Evolutionary conservation across 37 sponge, comb jelly and placozoan genomes (phyloP).

Genomic region (Haliclona indistincta): DNA sequence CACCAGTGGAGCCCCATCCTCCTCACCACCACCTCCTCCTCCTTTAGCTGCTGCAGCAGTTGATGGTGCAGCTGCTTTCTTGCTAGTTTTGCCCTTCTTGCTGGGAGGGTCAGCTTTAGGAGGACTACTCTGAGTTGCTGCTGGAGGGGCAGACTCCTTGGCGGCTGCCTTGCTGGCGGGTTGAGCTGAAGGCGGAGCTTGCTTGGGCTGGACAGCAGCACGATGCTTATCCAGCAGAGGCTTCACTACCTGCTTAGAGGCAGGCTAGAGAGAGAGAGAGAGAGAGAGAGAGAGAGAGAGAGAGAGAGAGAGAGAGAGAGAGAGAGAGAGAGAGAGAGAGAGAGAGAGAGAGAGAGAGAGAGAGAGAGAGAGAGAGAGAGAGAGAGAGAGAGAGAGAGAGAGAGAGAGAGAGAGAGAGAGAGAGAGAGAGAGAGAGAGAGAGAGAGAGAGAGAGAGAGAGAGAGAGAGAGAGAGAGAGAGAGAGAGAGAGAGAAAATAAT

Average conservation of each 20-base stretch:
- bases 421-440: neutral
- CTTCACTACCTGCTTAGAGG: conserved; percentile 65
- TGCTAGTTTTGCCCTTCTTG: neutral
- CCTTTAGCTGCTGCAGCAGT: neutral
- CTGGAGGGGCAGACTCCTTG: neutral
- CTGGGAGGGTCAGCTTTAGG: neutral
- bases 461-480: neutral
- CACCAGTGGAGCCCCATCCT: conserved; percentile 33
- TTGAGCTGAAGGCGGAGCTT: neutral
- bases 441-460: neutral
- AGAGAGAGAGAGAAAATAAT: neutral
- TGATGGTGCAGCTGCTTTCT: neutral
- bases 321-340: neutral
- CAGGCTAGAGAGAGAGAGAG: conserved; percentile 19
- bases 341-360: neutral
- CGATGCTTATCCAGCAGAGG: conserved; percentile 62
- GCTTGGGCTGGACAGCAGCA: conserved; percentile 25
- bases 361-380: neutral
- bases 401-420: neutral
- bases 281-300: too few species aligned
- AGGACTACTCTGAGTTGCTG: conserved; percentile 7
- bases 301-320: neutral
- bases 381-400: neutral
- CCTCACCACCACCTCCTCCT: conserved; percentile 8
- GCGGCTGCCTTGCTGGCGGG: conserved; percentile 3